Evolutionary conservation across 2,113 vertebrate species (phyloP).

Genomic region (Podarcis raffonei): DNA sequence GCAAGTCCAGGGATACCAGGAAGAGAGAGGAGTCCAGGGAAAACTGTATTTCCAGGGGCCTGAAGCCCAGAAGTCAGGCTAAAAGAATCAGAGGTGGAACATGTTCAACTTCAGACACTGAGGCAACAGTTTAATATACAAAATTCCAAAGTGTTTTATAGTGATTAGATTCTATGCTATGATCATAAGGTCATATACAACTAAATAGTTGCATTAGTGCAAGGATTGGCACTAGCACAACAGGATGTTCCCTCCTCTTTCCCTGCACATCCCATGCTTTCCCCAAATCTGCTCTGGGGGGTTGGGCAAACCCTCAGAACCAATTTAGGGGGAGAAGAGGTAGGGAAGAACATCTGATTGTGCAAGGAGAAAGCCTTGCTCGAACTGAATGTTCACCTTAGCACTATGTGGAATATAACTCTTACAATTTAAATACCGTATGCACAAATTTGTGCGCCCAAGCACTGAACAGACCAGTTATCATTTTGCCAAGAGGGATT

Average conservation of each 20-base stretch:
- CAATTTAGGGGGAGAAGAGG: no score
- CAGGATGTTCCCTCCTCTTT: no score
- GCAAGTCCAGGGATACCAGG: slow-evolving; percentile 91
- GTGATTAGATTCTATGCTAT: not conserved
- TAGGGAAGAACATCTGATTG: no score
- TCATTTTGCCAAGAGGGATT: not conserved
- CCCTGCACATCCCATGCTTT: no score
- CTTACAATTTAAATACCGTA: no score
- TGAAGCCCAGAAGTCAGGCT: slow-evolving; percentile 88
- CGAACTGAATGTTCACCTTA: no score
- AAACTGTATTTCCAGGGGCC: slow-evolving; percentile 85
- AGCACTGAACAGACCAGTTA: not conserved
- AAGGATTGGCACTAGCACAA: no score
- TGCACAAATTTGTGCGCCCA: not conserved
- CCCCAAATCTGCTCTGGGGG: no score
- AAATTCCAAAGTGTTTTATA: not conserved
- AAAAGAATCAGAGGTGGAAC: slow-evolving; percentile 55
- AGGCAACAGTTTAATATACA: not conserved
- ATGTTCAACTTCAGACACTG: not conserved
- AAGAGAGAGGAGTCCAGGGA: slow-evolving; percentile 91
- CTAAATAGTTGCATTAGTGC: no score
- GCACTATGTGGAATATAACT: no score
- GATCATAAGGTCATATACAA: not conserved
- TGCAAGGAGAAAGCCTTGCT: no score
- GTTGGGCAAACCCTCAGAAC: no score